Evolutionary conservation across 2,797 vertebrate genomes (phyloP), one percentile per base, ranked within the genome.

Genomic region (Pseudochirops cupreus): DNA sequence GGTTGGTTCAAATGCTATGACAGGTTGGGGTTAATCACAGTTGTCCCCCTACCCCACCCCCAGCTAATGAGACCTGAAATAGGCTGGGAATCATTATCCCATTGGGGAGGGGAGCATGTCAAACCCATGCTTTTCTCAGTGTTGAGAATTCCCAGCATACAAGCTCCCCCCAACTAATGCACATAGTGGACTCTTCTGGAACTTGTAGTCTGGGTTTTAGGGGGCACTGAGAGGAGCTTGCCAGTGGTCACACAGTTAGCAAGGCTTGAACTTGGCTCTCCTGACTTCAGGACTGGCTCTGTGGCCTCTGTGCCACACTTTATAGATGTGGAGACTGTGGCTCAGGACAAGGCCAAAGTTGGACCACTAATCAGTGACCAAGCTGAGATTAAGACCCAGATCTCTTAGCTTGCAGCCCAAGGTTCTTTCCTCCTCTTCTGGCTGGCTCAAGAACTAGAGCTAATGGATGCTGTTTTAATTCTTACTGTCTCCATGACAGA

Each of bases 381-480:
- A 95, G 3, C 31, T 96, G 56, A 95, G n/a, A 46, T 21, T 46
- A 82, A 93, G 90, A 92, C 16, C 93, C 1, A 13, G 13, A 3
- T 93, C 54, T 95, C 67, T 74, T n/a, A 74, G 9, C 24, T 57
- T 39, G 74, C 67, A 52, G 56, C 0, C 59, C n/a, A 56, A 74
- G 58, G 93, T 16, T 5, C 13, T 59, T 95, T 91, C 11, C 53
- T 89, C 57, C 16, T 3, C 94, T 74, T 95, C 26, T 56, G 9
- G 94, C 29, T 50, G 12, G 14, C 18, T 96, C 28, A 94, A 33
- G 0, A 4, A 67, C 93, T 82, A 87, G 28, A 82, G 93, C 12
- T 54, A 90, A 94, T 39, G 91, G 58, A 56, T 91, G 58, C 94
- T 93, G 58, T 89, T 92, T 74, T 9, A 7, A 39, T 74, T 67